phyloP scores from a whole-genome alignment of 2,888 invertebrate genomes.

The Hemithea aestivaria region DNA sequence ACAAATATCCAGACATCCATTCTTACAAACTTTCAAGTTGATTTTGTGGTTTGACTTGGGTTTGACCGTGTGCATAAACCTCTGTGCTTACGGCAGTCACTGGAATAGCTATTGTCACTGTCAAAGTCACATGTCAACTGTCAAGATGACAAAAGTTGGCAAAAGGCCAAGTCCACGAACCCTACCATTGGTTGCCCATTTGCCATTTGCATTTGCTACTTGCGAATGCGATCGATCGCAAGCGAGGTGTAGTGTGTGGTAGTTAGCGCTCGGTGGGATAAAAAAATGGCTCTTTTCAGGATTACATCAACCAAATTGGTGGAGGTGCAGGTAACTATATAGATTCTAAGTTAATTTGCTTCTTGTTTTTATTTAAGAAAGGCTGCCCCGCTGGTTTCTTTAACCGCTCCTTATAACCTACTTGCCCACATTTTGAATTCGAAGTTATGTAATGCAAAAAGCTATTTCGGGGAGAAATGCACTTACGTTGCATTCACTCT shows the following conservation, averaged over 20 bases:
- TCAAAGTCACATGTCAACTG: too few relatives aligned
- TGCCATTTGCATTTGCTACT: conserved; percentile 20
- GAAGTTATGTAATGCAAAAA: conserved; percentile 50
- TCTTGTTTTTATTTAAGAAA: not conserved
- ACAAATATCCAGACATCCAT: too few relatives aligned
- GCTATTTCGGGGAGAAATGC: too few relatives aligned
- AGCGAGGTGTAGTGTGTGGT: conserved; percentile 44
- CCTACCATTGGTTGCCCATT: too few relatives aligned
- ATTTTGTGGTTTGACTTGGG: too few relatives aligned
- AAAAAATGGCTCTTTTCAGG: conserved; percentile 83
- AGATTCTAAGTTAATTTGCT: not conserved
- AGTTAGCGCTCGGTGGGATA: conserved; percentile 58
- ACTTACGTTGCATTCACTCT: too few relatives aligned
- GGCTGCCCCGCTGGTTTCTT: not conserved
- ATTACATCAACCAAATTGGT: conserved; percentile 80
- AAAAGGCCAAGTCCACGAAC: too few relatives aligned
- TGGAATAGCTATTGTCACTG: too few relatives aligned
- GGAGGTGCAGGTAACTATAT: conserved; percentile 79
- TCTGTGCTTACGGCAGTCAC: too few relatives aligned
- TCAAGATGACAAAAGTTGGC: too few relatives aligned
- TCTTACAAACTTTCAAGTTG: too few relatives aligned
- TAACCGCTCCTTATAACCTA: conserved; percentile 42
- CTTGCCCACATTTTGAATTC: conserved; percentile 40
- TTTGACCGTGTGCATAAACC: too few relatives aligned
- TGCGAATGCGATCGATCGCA: conserved; percentile 62